Evolutionary conservation across 2,888 invertebrate species (phyloP), one percentile per base, ranked within the genome.

Genomic region (Antheraea yamamai): DNA sequence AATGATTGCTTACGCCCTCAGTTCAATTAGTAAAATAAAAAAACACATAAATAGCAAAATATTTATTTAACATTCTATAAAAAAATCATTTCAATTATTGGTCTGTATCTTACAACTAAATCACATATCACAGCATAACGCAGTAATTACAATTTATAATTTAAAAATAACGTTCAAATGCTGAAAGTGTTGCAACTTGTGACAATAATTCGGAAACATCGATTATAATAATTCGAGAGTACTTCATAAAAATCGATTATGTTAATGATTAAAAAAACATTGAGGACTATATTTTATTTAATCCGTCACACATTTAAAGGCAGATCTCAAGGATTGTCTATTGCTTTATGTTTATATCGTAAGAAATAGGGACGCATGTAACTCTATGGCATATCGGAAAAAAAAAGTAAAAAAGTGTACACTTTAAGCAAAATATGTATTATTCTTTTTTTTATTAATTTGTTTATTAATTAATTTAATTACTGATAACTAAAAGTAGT

Each of bases 61-160:
- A 83, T 79, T 83, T 86, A 73, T 83, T 78, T 82, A 85, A 83
- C 80, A 78, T 82, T 79, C 74, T 77, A 82, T 84, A 84, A 80
- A 86, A 82, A 78, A 66, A 80, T 82, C 79, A 18, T 66, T 66
- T 66, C 79, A 77, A 83, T 79, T 83, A 82, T 47, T 84, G 84
- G 83, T 82, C 78, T 78, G 58, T 72, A 77, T 76, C 83, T 85
- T 86, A 86, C 52, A 7, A 79, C 80, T 85, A 85, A 85, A 74
- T 74, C 78, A 70, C 16, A 30, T 86, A 87, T 87, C 87, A 87
- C 87, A 87, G 87, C 74, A 39, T 66, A 61, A 71, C 61, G 74
- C 72, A 55, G 47, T 72, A 66, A 30, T 30, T 66, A 66, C 47
- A 30, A 30, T 14, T 30, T 26, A 30, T 66, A 30, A 26, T 30